Evolutionary conservation across 2,797 vertebrate genomes (phyloP).

Genomic region (Danio jaintianensis): DNA sequence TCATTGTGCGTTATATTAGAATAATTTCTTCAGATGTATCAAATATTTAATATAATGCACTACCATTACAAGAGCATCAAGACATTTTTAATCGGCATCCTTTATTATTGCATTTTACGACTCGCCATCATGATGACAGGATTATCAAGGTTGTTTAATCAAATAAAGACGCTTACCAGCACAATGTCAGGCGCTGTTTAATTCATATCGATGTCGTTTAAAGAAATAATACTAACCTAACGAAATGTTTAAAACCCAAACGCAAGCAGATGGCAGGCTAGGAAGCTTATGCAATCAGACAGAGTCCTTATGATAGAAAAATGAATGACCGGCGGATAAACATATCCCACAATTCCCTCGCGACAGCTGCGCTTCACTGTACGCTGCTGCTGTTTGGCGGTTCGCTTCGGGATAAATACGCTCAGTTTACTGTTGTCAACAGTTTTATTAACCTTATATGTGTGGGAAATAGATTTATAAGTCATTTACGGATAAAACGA

Average conservation of each 20-base stretch:
- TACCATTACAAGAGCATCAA: not conserved
- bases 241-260: conserved; percentile 5
- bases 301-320: conserved; percentile 5
- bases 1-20: no score
- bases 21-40: no score
- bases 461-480: not conserved
- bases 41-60: not conserved
- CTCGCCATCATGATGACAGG: not conserved
- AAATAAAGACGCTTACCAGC: conserved; percentile 38
- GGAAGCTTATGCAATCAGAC: conserved; percentile 36
- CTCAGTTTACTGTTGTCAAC: not conserved
- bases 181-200: not conserved
- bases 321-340: conserved; percentile 51
- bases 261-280: conserved; percentile 25
- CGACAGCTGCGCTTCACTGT: not conserved
- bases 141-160: conserved; percentile 3
- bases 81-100: not conserved
- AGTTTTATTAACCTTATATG: not conserved
- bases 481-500: not conserved
- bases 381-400: not conserved
- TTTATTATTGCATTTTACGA: not conserved
- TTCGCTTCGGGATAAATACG: not conserved
- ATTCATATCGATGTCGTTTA: conserved; percentile 5
- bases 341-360: conserved; percentile 53
- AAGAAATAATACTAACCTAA: not conserved